A percentile compares a stretch with the other conserved stretches of the same genome.
phyloP scores from a whole-genome alignment of 2,797 vertebrate species.

The Chloroceryle amazona region DNA sequence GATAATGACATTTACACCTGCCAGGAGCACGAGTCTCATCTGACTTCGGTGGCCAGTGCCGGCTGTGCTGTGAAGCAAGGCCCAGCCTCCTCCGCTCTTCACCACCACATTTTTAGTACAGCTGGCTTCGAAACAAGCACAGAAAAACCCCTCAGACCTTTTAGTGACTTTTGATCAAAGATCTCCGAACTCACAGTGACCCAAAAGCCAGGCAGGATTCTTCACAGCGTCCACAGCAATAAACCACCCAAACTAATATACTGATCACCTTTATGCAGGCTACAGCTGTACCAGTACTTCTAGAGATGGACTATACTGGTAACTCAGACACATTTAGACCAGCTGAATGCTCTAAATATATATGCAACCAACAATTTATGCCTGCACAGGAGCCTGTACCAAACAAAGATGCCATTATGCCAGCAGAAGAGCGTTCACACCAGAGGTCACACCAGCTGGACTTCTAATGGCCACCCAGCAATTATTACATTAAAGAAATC shows the following conservation, averaged over 20 bases:
- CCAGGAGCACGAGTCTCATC: neutral
- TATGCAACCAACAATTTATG: rapidly evolving
- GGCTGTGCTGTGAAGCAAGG: neutral
- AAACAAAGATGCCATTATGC: neutral
- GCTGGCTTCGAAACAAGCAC: neutral
- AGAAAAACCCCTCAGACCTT: neutral
- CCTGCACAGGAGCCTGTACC: neutral
- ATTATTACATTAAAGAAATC: neutral
- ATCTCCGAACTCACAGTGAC: neutral
- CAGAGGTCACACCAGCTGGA: neutral
- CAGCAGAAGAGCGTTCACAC: neutral
- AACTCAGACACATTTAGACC: neutral
- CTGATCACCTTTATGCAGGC: neutral
- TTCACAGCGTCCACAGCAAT: neutral
- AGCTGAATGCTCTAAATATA: neutral
- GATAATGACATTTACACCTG: neutral
- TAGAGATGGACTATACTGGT: neutral
- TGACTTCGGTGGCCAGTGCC: rapidly evolving
- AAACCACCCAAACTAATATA: neutral
- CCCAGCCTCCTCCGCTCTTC: neutral
- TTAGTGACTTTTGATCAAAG: neutral
- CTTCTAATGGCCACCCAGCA: neutral
- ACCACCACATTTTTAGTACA: neutral
- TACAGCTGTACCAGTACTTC: neutral
- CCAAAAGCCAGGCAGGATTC: neutral